Percentiles rank a stretch among this genome's conserved stretches.
These are phyloP conservation scores for Pluvialis apricaria DNA, from an alignment of 2,113 vertebrate species.

Conservation along the genomic window DNA sequence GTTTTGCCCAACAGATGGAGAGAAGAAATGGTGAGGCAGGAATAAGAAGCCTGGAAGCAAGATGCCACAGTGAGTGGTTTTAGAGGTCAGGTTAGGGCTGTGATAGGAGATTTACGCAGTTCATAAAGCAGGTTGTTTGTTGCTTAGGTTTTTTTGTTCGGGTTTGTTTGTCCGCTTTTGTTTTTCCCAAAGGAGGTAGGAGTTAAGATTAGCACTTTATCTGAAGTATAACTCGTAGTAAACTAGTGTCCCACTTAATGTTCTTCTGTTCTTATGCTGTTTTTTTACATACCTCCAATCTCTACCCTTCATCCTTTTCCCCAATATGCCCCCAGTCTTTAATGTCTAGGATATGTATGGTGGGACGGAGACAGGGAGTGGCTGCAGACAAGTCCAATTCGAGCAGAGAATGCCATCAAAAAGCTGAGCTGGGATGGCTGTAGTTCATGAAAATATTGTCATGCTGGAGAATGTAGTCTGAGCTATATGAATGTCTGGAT, in stretches of 20 bases:
- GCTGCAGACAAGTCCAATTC: neutral
- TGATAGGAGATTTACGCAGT: neutral
- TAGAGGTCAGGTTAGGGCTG: neutral
- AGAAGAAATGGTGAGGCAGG: neutral
- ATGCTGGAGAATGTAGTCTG: neutral
- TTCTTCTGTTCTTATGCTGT: neutral
- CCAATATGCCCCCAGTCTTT: neutral
- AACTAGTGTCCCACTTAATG: neutral
- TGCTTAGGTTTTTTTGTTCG: neutral
- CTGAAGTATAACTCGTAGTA: neutral
- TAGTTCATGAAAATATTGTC: neutral
- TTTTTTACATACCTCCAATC: neutral
- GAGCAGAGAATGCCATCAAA: neutral
- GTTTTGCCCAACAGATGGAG: constrained; percentile 12
- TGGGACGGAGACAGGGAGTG: neutral
- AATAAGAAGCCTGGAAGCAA: constrained; percentile 10
- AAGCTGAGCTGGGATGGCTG: neutral
- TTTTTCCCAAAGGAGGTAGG: neutral
- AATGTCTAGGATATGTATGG: neutral
- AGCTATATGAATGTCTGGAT: neutral
- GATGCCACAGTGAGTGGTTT: neutral
- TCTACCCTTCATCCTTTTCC: neutral
- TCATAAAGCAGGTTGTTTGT: neutral
- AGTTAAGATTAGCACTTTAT: neutral
- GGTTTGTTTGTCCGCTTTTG: neutral